These are phyloP conservation scores for Mesoligia furuncula DNA, from an alignment of 2,888 invertebrate species.

Conservation along the genomic window DNA sequence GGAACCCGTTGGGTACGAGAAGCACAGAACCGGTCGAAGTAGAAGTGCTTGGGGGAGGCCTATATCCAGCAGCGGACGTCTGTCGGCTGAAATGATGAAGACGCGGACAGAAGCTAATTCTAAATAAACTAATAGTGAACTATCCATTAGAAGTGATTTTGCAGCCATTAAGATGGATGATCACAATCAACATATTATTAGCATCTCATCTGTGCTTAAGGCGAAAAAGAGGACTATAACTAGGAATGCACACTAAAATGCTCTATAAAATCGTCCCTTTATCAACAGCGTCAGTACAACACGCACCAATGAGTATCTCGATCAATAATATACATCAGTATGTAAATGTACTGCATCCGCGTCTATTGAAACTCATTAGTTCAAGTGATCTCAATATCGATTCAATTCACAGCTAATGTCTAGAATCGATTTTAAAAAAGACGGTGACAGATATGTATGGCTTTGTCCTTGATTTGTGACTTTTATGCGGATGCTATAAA, in stretches of 20 bases:
- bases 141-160: background rate
- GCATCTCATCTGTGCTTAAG: background rate
- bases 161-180: background rate
- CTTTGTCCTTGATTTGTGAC: slow-evolving; percentile 56
- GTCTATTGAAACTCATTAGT: slow-evolving; percentile 75
- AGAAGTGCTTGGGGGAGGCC: too few relatives aligned
- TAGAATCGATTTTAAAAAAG: slow-evolving; percentile 64
- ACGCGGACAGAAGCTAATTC: too few relatives aligned
- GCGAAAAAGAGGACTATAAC: background rate
- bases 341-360: slow-evolving; percentile 60
- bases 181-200: background rate
- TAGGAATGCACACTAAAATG: background rate
- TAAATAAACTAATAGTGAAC: background rate
- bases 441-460: slow-evolving; percentile 61
- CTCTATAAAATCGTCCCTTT: background rate
- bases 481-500: slow-evolving; percentile 24
- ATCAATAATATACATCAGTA: slow-evolving; percentile 10
- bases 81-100: too few relatives aligned
- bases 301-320: slow-evolving; percentile 5
- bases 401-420: slow-evolving; percentile 68
- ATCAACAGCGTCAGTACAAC: background rate
- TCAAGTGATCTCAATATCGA: slow-evolving; percentile 80
- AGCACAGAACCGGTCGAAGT: too few relatives aligned
- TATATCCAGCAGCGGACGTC: too few relatives aligned
- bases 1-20: too few relatives aligned